Evolutionary conservation across 1,140 invertebrate genomes (phyloP).

Genomic region (Bombus vancouverensis): DNA sequence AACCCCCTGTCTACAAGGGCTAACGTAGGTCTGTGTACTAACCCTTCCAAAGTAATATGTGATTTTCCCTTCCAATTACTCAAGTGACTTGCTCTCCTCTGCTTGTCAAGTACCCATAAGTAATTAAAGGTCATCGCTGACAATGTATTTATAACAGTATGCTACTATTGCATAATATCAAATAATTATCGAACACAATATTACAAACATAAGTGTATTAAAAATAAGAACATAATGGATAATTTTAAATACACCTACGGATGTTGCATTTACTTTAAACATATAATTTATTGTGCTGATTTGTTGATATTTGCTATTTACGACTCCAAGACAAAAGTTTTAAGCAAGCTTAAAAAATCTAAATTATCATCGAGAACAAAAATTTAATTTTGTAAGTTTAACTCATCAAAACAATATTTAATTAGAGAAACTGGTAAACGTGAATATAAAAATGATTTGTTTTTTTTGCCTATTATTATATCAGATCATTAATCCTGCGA

Average conservation of each 20-base stretch:
- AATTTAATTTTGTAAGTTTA: too few species aligned
- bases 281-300: not conserved
- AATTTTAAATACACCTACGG: not conserved
- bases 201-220: not conserved
- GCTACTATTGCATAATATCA: not conserved
- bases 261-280: not conserved
- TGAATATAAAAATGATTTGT: too few species aligned
- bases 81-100: not conserved
- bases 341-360: too few species aligned
- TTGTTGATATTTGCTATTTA: too few species aligned
- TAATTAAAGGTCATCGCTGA: not conserved
- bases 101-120: not conserved
- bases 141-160: not conserved
- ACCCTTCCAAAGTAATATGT: slow-evolving; percentile 4
- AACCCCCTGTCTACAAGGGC: not conserved
- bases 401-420: too few species aligned
- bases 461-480: too few species aligned
- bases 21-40: not conserved
- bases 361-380: too few species aligned
- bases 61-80: not conserved
- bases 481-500: too few species aligned
- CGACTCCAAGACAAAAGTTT: too few species aligned
- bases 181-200: not conserved
- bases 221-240: not conserved
- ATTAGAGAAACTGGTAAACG: too few species aligned